Percentiles rank a stretch among this genome's conserved stretches.
These are phyloP conservation scores for Nyctibius grandis DNA, from an alignment of 2,797 vertebrate species.

Conservation along the genomic window DNA sequence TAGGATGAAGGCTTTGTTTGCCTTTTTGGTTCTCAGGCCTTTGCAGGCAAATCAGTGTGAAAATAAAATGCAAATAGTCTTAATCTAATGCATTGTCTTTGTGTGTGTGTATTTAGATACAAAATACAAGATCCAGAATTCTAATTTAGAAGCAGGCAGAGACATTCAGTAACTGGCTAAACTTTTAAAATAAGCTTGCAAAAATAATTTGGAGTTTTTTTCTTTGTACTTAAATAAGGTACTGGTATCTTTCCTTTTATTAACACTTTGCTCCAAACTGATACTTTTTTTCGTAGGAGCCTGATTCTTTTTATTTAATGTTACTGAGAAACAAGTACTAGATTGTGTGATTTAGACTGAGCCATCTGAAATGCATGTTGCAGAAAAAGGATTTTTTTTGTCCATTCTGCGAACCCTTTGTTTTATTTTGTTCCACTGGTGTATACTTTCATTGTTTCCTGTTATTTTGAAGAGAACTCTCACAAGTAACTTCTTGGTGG, in stretches of 20 bases:
- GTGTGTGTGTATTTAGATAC: background rate
- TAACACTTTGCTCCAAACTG: background rate
- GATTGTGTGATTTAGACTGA: background rate
- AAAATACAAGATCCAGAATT: background rate
- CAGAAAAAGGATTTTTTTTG: background rate
- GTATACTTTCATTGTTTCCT: background rate
- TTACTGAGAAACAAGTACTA: background rate
- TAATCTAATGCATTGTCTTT: background rate
- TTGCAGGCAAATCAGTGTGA: background rate
- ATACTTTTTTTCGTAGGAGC: background rate
- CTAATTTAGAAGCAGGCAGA: background rate
- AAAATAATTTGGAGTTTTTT: background rate
- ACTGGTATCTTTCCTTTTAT: background rate
- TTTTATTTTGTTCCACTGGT: background rate
- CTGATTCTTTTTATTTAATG: background rate
- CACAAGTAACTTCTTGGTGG: background rate
- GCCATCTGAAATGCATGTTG: background rate
- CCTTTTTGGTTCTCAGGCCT: background rate
- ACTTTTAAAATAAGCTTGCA: background rate
- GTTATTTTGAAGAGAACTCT: background rate
- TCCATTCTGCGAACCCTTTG: background rate
- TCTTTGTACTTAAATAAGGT: background rate
- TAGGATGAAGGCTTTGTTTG: background rate
- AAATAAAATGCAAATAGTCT: background rate
- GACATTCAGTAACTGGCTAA: background rate